A percentile compares a stretch with the other conserved stretches of the same genome.
These are phyloP conservation scores for Bombus sylvicola DNA, from an alignment of 1,140 invertebrate genomes.

Conservation along the genomic window DNA sequence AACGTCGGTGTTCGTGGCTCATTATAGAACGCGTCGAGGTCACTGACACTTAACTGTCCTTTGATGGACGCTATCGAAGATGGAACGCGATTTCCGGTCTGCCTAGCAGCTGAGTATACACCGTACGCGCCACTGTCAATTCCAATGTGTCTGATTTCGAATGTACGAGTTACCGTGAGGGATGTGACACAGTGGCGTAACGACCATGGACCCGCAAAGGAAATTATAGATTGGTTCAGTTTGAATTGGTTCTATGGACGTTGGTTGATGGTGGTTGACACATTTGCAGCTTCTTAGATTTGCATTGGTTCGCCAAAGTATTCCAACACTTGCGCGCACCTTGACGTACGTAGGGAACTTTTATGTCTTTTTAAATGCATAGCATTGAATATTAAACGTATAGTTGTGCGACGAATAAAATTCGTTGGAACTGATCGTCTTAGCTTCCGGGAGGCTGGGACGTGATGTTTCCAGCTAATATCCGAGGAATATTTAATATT, in stretches of 20 bases:
- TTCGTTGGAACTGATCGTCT: too few relatives aligned
- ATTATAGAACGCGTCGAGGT: conserved; percentile 7
- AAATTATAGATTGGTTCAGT: not conserved
- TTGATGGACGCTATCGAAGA: conserved; percentile 16
- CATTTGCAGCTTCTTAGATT: not conserved
- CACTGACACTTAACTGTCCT: conserved; percentile 1
- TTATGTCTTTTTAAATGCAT: too few relatives aligned
- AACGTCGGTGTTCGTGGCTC: not conserved
- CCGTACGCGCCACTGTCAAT: not conserved
- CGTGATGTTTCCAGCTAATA: too few relatives aligned
- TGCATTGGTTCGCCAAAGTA: too few relatives aligned
- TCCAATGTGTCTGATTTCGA: not conserved
- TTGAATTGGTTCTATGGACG: not conserved
- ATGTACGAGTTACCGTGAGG: not conserved
- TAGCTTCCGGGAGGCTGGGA: too few relatives aligned
- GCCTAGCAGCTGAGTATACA: not conserved
- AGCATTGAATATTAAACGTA: too few relatives aligned
- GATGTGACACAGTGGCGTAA: not conserved
- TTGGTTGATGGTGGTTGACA: not conserved
- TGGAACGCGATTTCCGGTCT: not conserved
- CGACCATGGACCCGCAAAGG: not conserved
- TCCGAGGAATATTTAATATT: accelerated
- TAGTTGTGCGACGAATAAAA: too few relatives aligned
- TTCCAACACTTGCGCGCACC: too few relatives aligned
- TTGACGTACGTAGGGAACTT: too few relatives aligned